A percentile compares a stretch with the other conserved stretches of the same genome.
Conservation (phyloP, 2,113 vertebrate genomes). For the Urocynchramus pylzowi region DNA sequence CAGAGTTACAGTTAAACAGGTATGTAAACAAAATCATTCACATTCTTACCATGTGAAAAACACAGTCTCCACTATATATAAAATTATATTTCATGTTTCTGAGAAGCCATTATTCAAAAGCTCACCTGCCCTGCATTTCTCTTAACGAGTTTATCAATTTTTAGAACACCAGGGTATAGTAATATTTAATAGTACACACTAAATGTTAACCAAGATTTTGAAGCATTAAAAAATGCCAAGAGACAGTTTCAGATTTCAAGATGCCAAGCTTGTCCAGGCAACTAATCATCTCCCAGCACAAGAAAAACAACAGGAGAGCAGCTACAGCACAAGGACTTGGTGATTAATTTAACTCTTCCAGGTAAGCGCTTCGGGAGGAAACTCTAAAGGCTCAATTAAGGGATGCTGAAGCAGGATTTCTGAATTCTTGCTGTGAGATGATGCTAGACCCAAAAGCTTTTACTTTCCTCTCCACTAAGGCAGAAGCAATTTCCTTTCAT, state of each 20-base stretch:
- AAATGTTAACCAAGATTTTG: constrained; percentile 46
- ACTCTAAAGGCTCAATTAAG: constrained; percentile 15
- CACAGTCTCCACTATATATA: not conserved
- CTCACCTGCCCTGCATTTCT: not conserved
- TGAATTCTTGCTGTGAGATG: constrained; percentile 16
- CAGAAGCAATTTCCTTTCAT: constrained; percentile 46
- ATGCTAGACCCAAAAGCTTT: constrained; percentile 20
- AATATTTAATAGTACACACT: constrained; percentile 32
- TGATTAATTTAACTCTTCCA: constrained; percentile 46
- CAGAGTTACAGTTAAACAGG: not conserved
- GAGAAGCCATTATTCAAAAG: not conserved
- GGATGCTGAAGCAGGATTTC: not conserved
- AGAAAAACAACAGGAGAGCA: constrained; percentile 12
- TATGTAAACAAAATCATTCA: not conserved
- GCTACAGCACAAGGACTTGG: not conserved
- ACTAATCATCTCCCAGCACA: constrained; percentile 21
- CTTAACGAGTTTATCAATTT: constrained; percentile 61
- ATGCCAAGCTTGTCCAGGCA: constrained; percentile 14
- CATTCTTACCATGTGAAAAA: not conserved
- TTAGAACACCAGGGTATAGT: constrained; percentile 2
- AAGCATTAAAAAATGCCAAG: constrained; percentile 3
- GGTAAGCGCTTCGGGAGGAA: not conserved
- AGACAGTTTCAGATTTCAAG: constrained; percentile 34
- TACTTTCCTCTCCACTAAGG: constrained; percentile 5
- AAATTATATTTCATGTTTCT: constrained; percentile 3